Evolutionary conservation across 1,140 invertebrate genomes (phyloP), one percentile per base, ranked within the genome.

Genomic region (Drosophila novamexicana): DNA sequence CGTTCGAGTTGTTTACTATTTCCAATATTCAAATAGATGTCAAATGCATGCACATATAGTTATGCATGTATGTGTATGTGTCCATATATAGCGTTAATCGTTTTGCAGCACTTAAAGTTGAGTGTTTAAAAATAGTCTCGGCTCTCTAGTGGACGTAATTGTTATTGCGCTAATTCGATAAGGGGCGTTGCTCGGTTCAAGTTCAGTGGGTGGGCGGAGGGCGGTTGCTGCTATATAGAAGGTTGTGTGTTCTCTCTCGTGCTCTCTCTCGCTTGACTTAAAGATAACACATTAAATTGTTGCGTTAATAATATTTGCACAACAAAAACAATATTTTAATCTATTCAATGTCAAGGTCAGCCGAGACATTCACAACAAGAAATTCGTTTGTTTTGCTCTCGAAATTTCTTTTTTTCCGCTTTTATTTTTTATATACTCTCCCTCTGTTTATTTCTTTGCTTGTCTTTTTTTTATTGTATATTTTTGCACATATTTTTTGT

Each of bases 291-390:
- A 44, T 44, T 16, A 53, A 59, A 56, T 72, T 58, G 45, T 50
- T 61, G 56, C 32, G 39, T 53, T 47, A 70, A 63, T 74, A 85
- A 86, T 69, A 61, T 66, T 59, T 65, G 69, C 82, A 53, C 45
- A 82, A 29, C 37, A 8, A 49, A 56, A 75, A 68, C 66, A 47
- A 52, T 39, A 66, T 63, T 67, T 71, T 83, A 83, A 85, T 85
- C 82, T 85, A 85, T 86, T 85, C 82, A 85, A 85, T 85, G 82
- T 85, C 82, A 85, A 85, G 82, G 82, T 85, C 82, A 83, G 45
- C 9, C 45, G 59, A 68, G 71, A 68, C 45, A 69, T 40, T 42
- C 49, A 42, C 12, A 59, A 75, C 65, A 70, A 70, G 32, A 75
- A 56, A 66, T 78, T 78, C 58, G 44, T 70, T 69, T 75, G 66